Conservation (phyloP, 2,797 vertebrate genomes). For the Eidolon dupreanum region DNA sequence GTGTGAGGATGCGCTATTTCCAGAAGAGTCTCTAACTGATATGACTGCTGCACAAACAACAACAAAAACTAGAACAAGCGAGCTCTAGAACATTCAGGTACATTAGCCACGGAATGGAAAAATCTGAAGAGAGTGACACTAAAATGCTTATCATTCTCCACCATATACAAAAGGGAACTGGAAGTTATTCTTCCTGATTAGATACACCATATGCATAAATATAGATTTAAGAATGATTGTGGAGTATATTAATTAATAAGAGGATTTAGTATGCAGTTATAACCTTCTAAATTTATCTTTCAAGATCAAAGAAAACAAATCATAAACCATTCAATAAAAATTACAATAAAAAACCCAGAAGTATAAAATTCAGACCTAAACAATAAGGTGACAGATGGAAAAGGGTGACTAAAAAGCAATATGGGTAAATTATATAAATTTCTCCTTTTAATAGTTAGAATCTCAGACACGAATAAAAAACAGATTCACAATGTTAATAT, state of each 20-base stretch:
- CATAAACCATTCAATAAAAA: not conserved
- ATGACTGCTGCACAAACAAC: not conserved
- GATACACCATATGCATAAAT: not conserved
- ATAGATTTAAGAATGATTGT: not conserved
- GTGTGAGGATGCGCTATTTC: not conserved
- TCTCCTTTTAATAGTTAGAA: not conserved
- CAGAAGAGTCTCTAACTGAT: not conserved
- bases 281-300: constrained; percentile 32
- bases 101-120: not conserved
- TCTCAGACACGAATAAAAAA: not conserved
- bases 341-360: not conserved
- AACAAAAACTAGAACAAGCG: not conserved
- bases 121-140: not conserved
- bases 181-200: not conserved
- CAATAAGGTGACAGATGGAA: not conserved
- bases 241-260: not conserved
- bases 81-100: not conserved
- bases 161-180: not conserved
- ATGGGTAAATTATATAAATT: not conserved
- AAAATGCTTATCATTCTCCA: not conserved
- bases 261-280: not conserved
- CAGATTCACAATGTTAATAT: not conserved
- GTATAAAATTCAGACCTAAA: not conserved
- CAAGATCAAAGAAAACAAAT: not conserved
- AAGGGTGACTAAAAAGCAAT: not conserved